phyloP scores from a whole-genome alignment of 2,113 vertebrate genomes.

The Columba janthina region DNA sequence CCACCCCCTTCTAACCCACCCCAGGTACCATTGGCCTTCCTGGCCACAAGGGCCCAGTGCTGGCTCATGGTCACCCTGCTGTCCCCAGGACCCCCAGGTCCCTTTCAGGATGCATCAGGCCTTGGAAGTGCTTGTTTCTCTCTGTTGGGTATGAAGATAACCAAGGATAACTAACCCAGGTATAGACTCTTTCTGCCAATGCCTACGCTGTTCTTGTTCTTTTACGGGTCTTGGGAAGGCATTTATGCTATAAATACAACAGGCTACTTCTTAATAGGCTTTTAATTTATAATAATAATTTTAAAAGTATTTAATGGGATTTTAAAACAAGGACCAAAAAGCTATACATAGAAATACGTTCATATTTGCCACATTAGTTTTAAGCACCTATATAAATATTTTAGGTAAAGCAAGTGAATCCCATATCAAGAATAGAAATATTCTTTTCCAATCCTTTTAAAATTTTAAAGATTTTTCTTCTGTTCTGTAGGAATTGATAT shows the following conservation, averaged over 20 bases:
- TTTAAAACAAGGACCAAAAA: neutral
- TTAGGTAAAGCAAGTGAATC: neutral
- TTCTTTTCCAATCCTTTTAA: neutral
- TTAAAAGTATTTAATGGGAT: neutral
- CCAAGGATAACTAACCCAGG: neutral
- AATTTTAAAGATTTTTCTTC: neutral
- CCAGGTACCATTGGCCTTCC: too few species aligned
- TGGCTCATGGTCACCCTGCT: too few species aligned
- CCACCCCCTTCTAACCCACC: too few species aligned
- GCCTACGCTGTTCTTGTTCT: neutral
- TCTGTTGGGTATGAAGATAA: neutral
- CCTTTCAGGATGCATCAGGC: neutral
- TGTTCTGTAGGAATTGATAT: neutral
- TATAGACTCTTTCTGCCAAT: neutral
- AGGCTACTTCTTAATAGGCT: neutral
- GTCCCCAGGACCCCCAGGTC: too few species aligned
- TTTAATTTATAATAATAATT: neutral
- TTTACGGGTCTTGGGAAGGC: neutral
- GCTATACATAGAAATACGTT: neutral
- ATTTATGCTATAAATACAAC: neutral
- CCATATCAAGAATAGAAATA: neutral
- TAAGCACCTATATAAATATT: conserved; percentile 15
- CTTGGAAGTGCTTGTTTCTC: neutral
- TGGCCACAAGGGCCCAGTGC: too few species aligned
- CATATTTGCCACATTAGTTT: neutral